Percentiles rank a stretch among this genome's conserved stretches.
Conservation (phyloP, 1,140 invertebrate genomes). For the Acyrthosiphon pisum region DNA sequence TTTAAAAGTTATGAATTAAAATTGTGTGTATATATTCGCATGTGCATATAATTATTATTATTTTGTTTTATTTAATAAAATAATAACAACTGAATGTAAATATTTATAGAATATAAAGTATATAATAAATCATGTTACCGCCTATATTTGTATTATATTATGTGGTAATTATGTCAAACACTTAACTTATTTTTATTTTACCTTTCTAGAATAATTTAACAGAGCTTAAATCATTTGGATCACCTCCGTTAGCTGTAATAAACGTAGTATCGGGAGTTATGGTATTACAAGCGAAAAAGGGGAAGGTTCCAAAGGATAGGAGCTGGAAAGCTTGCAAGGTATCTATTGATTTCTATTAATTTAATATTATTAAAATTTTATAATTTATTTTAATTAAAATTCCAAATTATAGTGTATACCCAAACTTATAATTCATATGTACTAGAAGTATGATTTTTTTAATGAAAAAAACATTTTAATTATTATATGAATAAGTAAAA, state of each 20-base stretch:
- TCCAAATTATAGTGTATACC: not conserved
- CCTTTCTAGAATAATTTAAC: constrained; percentile 78
- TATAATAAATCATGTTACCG: too few species aligned
- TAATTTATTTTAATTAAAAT: too few species aligned
- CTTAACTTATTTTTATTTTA: not conserved
- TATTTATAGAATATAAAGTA: not conserved
- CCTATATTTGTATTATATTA: not conserved
- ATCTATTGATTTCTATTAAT: not conserved
- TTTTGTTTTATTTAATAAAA: not conserved
- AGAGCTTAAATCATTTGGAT: constrained; percentile 92
- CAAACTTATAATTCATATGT: not conserved
- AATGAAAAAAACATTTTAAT: not conserved
- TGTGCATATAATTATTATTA: not conserved
- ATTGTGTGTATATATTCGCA: not conserved
- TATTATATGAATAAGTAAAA: not conserved
- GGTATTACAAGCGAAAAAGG: constrained; percentile 79
- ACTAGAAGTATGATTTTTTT: not conserved
- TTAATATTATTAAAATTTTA: not conserved
- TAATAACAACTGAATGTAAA: not conserved
- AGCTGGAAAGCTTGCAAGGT: constrained; percentile 92
- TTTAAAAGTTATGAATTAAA: not conserved
- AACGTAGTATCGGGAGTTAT: constrained; percentile 87
- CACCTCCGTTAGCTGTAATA: constrained; percentile 80
- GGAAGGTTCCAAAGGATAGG: constrained; percentile 89
- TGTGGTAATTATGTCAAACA: not conserved